phyloP scores from a whole-genome alignment of 1,140 invertebrate species.

The Drosophila orosa region DNA sequence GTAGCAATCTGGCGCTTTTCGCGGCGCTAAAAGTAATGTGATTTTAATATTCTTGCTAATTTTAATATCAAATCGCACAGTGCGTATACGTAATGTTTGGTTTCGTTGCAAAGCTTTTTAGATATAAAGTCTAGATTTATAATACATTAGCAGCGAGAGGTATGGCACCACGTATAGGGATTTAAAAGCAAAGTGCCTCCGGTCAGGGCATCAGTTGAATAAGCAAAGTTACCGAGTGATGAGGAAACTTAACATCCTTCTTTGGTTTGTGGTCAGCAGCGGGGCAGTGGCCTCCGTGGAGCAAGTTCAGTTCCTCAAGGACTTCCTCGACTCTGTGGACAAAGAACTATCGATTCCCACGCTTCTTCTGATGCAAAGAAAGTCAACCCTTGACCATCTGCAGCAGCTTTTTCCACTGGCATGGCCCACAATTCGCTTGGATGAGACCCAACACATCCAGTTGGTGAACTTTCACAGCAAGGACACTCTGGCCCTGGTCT shows the following conservation, averaged over 20 bases:
- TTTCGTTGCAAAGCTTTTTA: constrained; percentile 32
- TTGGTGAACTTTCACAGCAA: constrained; percentile 2
- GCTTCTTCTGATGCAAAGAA: constrained; percentile 45
- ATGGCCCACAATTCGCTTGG: constrained; percentile 46
- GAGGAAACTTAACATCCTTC: constrained; percentile 4
- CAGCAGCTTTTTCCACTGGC: constrained; percentile 5
- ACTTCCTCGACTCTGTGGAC: constrained; percentile 33
- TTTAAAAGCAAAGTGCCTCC: neutral
- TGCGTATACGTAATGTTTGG: constrained; percentile 62
- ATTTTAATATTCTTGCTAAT: constrained; percentile 68
- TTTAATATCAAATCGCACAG: constrained; percentile 54
- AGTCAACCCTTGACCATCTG: constrained; percentile 6
- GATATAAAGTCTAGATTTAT: constrained; percentile 31
- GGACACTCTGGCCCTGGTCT: constrained; percentile 33
- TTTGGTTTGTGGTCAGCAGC: constrained; percentile 1
- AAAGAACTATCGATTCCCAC: constrained; percentile 20
- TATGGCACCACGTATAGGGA: too few relatives aligned
- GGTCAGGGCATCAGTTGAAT: constrained; percentile 5
- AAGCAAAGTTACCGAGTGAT: constrained; percentile 1
- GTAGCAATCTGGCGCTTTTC: constrained; percentile 3
- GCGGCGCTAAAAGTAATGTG: constrained; percentile 36
- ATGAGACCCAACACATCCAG: constrained; percentile 20
- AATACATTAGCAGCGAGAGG: constrained; percentile 16
- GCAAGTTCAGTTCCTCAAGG: constrained; percentile 6
- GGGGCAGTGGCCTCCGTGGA: neutral